A percentile compares a stretch with the other conserved stretches of the same genome.
Conservation (phyloP, 1,140 invertebrate genomes). For the Musca domestica region DNA sequence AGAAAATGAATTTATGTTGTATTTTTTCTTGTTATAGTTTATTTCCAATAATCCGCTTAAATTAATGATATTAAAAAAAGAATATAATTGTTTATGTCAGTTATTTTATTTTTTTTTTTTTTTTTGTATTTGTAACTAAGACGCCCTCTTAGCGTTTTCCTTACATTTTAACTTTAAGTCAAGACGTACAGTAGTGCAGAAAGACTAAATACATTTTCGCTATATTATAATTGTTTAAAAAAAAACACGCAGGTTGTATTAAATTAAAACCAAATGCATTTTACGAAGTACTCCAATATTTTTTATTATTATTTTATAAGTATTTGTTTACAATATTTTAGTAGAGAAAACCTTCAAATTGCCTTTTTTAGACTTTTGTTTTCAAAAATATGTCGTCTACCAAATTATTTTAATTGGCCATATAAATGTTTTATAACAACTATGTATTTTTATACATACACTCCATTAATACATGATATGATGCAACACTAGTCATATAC, state of each 20-base stretch:
- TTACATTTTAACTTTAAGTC: background rate
- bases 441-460: background rate
- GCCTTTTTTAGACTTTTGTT: no score
- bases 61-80: constrained; percentile 13
- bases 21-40: constrained; percentile 15
- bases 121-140: constrained; percentile 1
- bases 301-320: constrained; percentile 15
- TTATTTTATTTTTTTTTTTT: no score
- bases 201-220: constrained; percentile 12
- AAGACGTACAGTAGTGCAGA: constrained; percentile 15
- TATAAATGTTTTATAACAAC: background rate
- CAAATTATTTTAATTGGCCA: constrained; percentile 16
- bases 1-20: constrained; percentile 15
- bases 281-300: background rate
- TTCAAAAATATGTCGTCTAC: no score
- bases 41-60: constrained; percentile 9
- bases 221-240: constrained; percentile 1
- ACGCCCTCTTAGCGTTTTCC: background rate
- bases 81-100: background rate
- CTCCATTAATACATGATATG: background rate
- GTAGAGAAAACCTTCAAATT: no score
- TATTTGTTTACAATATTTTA: background rate
- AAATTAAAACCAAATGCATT: constrained; percentile 19
- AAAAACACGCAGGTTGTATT: constrained; percentile 16
- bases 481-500: constrained; percentile 19